phyloP scores from a whole-genome alignment of 2,888 invertebrate genomes.

The Entomobrya proxima region DNA sequence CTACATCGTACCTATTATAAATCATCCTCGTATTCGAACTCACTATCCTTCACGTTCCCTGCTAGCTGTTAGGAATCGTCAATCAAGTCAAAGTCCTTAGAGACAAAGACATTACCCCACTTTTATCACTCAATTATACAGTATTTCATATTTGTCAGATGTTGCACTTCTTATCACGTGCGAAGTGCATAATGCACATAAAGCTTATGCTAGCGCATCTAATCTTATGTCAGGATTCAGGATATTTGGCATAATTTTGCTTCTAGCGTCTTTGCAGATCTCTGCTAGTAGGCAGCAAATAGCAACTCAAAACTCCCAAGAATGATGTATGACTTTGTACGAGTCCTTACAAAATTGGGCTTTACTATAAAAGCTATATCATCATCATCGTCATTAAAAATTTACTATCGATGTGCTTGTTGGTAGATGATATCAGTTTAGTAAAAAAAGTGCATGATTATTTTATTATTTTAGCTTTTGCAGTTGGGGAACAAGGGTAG shows the following conservation, averaged over 20 bases:
- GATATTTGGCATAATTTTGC: too few relatives aligned
- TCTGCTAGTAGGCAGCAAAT: too few relatives aligned
- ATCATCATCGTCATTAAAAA: too few relatives aligned
- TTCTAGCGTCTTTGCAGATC: too few relatives aligned
- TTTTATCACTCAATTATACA: constrained; percentile 48
- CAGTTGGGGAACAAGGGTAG: neutral
- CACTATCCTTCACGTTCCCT: constrained; percentile 57
- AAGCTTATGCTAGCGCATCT: neutral
- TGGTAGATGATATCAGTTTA: too few relatives aligned
- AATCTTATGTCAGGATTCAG: too few relatives aligned
- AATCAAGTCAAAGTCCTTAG: constrained; percentile 41
- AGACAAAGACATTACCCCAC: constrained; percentile 41
- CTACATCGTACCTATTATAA: constrained; percentile 18
- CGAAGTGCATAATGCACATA: neutral
- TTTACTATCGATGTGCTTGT: too few relatives aligned
- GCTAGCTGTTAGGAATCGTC: constrained; percentile 35
- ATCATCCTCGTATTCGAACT: constrained; percentile 35
- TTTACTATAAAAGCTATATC: too few relatives aligned
- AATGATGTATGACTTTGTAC: too few relatives aligned
- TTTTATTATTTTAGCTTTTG: neutral
- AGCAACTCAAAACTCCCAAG: too few relatives aligned
- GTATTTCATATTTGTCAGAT: neutral
- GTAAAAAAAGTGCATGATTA: neutral
- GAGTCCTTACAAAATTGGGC: too few relatives aligned
- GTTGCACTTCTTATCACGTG: neutral